Evolutionary conservation across 2,888 invertebrate genomes (phyloP).

Genomic region (Drosophila multiciliata): DNA sequence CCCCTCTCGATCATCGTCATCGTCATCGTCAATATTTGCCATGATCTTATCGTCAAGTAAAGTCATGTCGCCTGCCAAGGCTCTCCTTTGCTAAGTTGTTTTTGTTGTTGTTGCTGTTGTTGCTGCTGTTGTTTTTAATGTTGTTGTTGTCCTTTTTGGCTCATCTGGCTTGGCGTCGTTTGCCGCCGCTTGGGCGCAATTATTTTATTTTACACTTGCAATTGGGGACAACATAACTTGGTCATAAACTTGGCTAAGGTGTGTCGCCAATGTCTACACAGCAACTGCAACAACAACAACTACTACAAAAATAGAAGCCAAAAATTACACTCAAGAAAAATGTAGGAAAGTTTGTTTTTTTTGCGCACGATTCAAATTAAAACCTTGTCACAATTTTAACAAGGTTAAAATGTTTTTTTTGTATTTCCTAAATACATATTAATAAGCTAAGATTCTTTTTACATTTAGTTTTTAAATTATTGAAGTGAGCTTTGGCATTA

Average conservation of each 20-base stretch:
- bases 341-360: background rate
- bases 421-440: background rate
- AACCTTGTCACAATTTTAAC: background rate
- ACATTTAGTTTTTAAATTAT: background rate
- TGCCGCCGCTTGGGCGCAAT: conserved; percentile 72
- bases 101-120: conserved; percentile 10
- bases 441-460: background rate
- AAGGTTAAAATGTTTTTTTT: background rate
- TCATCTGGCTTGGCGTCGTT: conserved; percentile 36
- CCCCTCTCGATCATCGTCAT: conserved; percentile 32
- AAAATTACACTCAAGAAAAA: background rate
- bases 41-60: conserved; percentile 76
- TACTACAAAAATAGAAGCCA: background rate
- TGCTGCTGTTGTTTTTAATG: conserved; percentile 3
- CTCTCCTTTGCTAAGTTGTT: conserved; percentile 31
- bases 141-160: conserved; percentile 21
- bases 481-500: background rate
- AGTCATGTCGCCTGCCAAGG: conserved; percentile 79
- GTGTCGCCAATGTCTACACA: conserved; percentile 23
- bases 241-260: conserved; percentile 50
- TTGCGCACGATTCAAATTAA: background rate
- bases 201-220: conserved; percentile 75
- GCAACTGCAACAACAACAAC: background rate
- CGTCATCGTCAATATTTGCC: conserved; percentile 74
- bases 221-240: conserved; percentile 62